phyloP scores from a whole-genome alignment of 2,888 invertebrate genomes.

The Euclidia mi region DNA sequence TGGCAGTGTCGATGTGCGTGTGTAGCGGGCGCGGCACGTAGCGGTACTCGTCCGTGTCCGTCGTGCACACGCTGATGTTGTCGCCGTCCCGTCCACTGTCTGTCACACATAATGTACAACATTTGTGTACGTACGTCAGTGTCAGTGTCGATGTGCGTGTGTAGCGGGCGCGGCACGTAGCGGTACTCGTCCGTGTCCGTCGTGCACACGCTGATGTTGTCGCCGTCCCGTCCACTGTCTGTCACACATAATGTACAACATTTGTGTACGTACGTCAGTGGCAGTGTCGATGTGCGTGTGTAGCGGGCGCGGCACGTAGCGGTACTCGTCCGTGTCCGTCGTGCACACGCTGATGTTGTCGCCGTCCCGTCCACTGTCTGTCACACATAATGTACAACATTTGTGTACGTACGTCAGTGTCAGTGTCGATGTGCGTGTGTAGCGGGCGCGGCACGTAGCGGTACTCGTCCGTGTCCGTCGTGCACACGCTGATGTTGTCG shows the following conservation, averaged over 20 bases:
- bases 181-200: slow-evolving; percentile 76
- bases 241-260: background rate
- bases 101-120: too few species aligned
- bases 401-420: slow-evolving; percentile 13
- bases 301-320: slow-evolving; percentile 52
- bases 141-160: slow-evolving; percentile 11
- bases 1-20: slow-evolving; percentile 11
- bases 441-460: slow-evolving; percentile 53
- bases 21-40: slow-evolving; percentile 48
- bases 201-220: slow-evolving; percentile 80
- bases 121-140: slow-evolving; percentile 15
- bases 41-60: slow-evolving; percentile 75
- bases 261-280: slow-evolving; percentile 12
- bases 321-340: slow-evolving; percentile 75
- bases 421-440: slow-evolving; percentile 11
- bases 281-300: slow-evolving; percentile 14
- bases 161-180: slow-evolving; percentile 47
- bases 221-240: slow-evolving; percentile 68
- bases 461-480: slow-evolving; percentile 77
- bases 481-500: slow-evolving; percentile 80
- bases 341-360: slow-evolving; percentile 82
- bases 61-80: slow-evolving; percentile 79
- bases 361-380: slow-evolving; percentile 63
- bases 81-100: slow-evolving; percentile 80
- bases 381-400: too few species aligned